phyloP scores from a whole-genome alignment of 2,113 vertebrate genomes.

The Ciconia maguari region DNA sequence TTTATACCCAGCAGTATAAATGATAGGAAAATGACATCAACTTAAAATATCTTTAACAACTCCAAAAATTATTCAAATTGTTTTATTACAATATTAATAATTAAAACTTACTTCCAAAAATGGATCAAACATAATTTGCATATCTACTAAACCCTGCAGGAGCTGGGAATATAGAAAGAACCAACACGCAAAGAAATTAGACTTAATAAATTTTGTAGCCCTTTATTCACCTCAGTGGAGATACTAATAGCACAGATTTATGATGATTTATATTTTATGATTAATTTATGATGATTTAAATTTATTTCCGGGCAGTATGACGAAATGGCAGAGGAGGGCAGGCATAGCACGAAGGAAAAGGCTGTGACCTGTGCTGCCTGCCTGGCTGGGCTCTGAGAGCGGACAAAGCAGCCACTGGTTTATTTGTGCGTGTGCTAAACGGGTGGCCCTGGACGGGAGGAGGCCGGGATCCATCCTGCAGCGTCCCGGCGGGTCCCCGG shows the following conservation, averaged over 20 bases:
- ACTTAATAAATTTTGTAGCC: not conserved
- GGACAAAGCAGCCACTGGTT: not conserved
- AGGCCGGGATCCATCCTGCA: not conserved
- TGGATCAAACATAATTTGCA: not conserved
- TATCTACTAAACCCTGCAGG: not conserved
- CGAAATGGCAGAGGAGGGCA: not conserved
- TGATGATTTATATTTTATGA: not conserved
- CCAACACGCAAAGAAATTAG: not conserved
- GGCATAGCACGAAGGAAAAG: not conserved
- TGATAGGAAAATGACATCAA: not conserved
- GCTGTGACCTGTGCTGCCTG: not conserved
- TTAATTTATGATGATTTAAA: not conserved
- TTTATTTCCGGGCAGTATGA: not conserved
- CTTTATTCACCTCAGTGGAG: not conserved
- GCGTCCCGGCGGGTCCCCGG: fast-evolving
- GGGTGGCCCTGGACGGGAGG: not conserved
- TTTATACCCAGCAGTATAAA: not conserved
- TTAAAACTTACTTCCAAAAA: slow-evolving; percentile 9
- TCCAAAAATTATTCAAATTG: not conserved
- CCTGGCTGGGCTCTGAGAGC: not conserved
- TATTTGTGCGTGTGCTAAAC: too few relatives aligned
- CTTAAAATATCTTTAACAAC: not conserved
- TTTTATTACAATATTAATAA: not conserved
- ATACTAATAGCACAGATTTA: not conserved
- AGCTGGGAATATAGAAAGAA: not conserved